phyloP scores from a whole-genome alignment of 2,888 invertebrate species.

The Eugnorisma glareosa region DNA sequence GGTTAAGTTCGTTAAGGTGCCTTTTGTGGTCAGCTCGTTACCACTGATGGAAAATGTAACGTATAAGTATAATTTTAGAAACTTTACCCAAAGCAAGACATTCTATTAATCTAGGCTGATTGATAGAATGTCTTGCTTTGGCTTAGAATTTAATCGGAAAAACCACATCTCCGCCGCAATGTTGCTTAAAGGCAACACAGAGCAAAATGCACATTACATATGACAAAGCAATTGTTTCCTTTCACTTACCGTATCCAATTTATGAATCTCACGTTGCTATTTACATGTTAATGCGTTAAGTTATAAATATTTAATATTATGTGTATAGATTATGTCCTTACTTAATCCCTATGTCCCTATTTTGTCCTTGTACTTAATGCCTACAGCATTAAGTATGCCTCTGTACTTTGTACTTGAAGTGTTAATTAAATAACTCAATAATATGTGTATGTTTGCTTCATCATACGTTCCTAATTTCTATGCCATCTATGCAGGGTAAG shows the following conservation, averaged over 20 bases:
- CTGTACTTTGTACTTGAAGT: too few species aligned
- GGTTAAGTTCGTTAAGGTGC: background rate
- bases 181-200: background rate
- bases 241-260: background rate
- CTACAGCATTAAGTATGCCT: too few species aligned
- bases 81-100: too few species aligned
- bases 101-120: too few species aligned
- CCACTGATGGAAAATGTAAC: background rate
- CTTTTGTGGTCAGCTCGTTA: background rate
- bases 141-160: slow-evolving; percentile 1
- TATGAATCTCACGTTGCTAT: slow-evolving; percentile 3
- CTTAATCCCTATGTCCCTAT: too few species aligned
- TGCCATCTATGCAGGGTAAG: slow-evolving; percentile 18
- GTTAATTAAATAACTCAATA: too few species aligned
- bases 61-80: background rate
- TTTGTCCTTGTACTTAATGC: too few species aligned
- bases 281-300: slow-evolving; percentile 8
- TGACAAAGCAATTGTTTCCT: slow-evolving; percentile 12
- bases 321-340: too few species aligned
- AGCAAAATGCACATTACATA: slow-evolving; percentile 6
- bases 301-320: too few species aligned
- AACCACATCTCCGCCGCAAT: background rate
- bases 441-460: background rate
- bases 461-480: slow-evolving; percentile 20
- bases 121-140: background rate